Conservation (phyloP, 2,888 invertebrate species). For the Drosophila lutescens region DNA sequence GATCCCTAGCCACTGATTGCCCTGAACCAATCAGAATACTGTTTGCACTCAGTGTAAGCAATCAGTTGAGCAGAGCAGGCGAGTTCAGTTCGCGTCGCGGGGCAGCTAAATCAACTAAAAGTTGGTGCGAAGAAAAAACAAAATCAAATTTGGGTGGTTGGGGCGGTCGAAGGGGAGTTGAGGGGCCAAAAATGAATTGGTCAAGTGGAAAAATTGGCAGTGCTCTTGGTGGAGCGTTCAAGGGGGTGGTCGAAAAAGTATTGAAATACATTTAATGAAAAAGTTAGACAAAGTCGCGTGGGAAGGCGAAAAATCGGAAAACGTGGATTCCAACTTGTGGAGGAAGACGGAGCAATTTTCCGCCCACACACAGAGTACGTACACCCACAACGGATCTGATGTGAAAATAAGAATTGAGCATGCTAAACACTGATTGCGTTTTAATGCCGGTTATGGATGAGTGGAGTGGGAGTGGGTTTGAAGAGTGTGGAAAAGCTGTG, state of each 20-base stretch:
- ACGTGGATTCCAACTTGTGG: constrained; percentile 32
- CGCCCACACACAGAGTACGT: constrained; percentile 2
- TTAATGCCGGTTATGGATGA: constrained; percentile 74
- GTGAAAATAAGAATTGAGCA: constrained; percentile 52
- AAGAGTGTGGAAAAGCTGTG: background rate
- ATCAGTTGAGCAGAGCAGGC: constrained; percentile 54
- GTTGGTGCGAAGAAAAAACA: constrained; percentile 77
- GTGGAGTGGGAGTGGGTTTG: constrained; percentile 14
- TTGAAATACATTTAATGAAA: constrained; percentile 78
- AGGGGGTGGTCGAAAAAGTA: constrained; percentile 56
- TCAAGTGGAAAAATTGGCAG: constrained; percentile 77
- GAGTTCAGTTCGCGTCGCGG: constrained; percentile 60
- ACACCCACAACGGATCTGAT: constrained; percentile 51
- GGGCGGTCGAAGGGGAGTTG: background rate
- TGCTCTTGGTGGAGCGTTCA: constrained; percentile 20
- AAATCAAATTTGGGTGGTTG: constrained; percentile 64
- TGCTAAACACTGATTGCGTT: constrained; percentile 76
- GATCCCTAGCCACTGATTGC: constrained; percentile 35
- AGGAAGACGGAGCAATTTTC: constrained; percentile 17
- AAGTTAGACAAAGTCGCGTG: constrained; percentile 63
- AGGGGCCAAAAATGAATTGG: constrained; percentile 73
- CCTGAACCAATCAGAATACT: constrained; percentile 39
- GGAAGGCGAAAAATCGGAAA: constrained; percentile 43
- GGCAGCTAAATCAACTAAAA: constrained; percentile 76
- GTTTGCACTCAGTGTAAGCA: constrained; percentile 48